Evolutionary conservation across 2,113 vertebrate species (phyloP).

Genomic region (Strigops habroptila): DNA sequence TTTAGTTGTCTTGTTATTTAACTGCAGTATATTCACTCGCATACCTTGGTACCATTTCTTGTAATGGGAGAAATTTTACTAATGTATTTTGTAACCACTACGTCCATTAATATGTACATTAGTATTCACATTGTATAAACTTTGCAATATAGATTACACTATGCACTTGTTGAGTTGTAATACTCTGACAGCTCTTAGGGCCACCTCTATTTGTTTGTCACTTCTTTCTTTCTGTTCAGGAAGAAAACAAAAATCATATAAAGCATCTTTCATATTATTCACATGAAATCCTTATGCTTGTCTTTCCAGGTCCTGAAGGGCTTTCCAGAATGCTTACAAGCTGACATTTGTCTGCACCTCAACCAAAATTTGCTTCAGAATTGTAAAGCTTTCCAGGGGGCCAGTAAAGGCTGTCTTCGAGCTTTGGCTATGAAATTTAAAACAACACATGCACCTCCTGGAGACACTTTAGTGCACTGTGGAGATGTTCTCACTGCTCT

Average conservation of each 20-base stretch:
- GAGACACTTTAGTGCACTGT: conserved; percentile 93
- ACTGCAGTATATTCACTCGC: background rate
- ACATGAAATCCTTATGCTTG: conserved; percentile 62
- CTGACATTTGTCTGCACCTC: conserved; percentile 97
- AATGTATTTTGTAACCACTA: background rate
- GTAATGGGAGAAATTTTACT: background rate
- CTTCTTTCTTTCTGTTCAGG: background rate
- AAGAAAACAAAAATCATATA: conserved; percentile 7
- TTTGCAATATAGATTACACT: conserved; percentile 17
- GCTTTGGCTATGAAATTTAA: conserved; percentile 97
- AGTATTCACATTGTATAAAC: background rate
- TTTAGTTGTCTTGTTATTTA: conserved; percentile 15
- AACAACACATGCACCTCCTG: conserved; percentile 94
- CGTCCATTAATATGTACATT: background rate
- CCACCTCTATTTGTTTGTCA: background rate
- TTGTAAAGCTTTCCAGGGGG: conserved; percentile 94
- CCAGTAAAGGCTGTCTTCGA: conserved; percentile 95
- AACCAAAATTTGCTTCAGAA: conserved; percentile 90
- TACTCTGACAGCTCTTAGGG: background rate
- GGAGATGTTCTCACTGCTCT: conserved; percentile 95
- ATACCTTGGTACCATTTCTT: background rate
- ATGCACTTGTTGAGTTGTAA: background rate
- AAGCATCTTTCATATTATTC: background rate
- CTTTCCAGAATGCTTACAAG: conserved; percentile 98
- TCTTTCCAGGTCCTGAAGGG: conserved; percentile 92